Evolutionary conservation across 2,888 invertebrate species (phyloP).

Genomic region (Eupithecia tripunctaria): DNA sequence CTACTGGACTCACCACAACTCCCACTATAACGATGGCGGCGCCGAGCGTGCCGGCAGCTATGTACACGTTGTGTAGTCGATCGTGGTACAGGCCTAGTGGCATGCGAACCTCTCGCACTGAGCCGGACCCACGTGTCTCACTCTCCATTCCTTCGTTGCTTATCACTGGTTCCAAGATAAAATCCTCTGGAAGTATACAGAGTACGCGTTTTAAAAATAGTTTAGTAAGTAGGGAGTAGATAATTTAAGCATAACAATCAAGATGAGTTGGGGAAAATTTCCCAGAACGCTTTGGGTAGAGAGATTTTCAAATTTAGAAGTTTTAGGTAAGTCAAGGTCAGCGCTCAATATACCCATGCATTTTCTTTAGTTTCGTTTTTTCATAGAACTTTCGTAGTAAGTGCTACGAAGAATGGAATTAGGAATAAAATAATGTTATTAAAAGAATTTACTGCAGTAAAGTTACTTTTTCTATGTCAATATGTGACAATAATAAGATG

Average conservation of each 20-base stretch:
- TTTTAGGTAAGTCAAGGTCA: neutral
- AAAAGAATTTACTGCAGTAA: neutral
- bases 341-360: neutral
- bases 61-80: conserved; percentile 90
- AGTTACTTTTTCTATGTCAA: neutral
- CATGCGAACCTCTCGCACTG: conserved; percentile 81
- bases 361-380: neutral
- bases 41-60: conserved; percentile 90
- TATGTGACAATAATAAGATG: neutral
- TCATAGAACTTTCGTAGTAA: neutral
- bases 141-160: conserved; percentile 62
- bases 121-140: conserved; percentile 55
- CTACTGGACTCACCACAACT: conserved; percentile 85
- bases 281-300: neutral
- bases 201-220: neutral
- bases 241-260: neutral
- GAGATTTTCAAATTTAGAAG: neutral
- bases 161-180: conserved; percentile 87
- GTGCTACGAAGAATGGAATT: neutral
- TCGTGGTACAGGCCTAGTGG: conserved; percentile 86
- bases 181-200: conserved; percentile 84
- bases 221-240: neutral
- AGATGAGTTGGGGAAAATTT: neutral
- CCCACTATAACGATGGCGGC: conserved; percentile 90
- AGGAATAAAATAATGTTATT: neutral